Evolutionary conservation across 2,113 vertebrate genomes (phyloP), one percentile per base, ranked within the genome.

Genomic region (Callocephalon fimbriatum): DNA sequence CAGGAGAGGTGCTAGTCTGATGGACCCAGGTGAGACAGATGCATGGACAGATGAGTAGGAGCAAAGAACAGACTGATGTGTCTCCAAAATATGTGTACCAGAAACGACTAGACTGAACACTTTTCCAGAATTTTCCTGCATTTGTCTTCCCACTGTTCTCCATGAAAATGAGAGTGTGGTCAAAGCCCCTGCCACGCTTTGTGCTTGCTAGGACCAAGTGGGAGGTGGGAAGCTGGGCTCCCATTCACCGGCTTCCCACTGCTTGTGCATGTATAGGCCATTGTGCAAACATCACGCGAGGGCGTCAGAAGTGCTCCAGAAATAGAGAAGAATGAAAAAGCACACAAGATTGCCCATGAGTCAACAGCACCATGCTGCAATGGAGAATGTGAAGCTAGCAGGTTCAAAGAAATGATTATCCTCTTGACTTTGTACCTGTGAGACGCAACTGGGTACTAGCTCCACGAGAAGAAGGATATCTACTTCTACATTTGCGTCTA

Each of bases 301-400:
- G 47, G 81, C 5, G 6, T 78, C 78, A 78, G 70, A 68, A 95
- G 45, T 38, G 74, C 85, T 88, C 90, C 78, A 88, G 75, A 90
- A 93, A 78, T 10, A 67, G 48, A 85, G 53, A 66, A 66, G 45
- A 45, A 89, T 44, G 58, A 93, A 68, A 82, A 88, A 59, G 37
- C 67, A 35, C 4, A 8, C n/a, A 15, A 56, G n/a, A 42, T 37
- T 77, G 22, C 50, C 80, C 0, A 0, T 63, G 32, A 75, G 48
- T 79, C 75, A 78, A 50, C 45, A 84, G 27, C 15, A 6, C 42
- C 51, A 74, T 86, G 32, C 66, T 91, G 53, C 74, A 72, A 22
- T 3, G 11, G 47, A 71, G 32, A 79, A 72, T 3, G 1, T 2
- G 6, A 61, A 90, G 48, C 66, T 65, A 53, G 42, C 42, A 58